phyloP scores from a whole-genome alignment of 2,113 vertebrate species.

The Cyprinodon brontotheroides region DNA sequence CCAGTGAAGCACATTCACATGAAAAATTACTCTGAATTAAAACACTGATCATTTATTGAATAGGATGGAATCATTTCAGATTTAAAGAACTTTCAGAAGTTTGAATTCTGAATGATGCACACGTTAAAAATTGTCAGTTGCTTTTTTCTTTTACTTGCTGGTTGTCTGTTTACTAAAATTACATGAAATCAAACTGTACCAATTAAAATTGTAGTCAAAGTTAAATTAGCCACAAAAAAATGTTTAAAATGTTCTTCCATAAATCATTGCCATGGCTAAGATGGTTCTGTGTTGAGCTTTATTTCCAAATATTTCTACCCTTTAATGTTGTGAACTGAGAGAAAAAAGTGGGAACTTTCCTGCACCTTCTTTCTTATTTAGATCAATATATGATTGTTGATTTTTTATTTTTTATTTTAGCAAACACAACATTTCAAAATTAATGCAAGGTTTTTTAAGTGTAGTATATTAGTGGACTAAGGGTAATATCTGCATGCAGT shows the following conservation, averaged over 20 bases:
- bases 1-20: too few species aligned
- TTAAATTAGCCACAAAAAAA: neutral
- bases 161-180: neutral
- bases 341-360: neutral
- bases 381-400: neutral
- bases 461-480: neutral
- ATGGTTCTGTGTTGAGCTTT: neutral
- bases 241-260: neutral
- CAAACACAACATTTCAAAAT: neutral
- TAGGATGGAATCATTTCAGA: too few species aligned
- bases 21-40: too few species aligned
- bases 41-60: too few species aligned
- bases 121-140: too few species aligned
- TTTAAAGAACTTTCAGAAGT: too few species aligned
- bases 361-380: too few species aligned
- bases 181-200: neutral
- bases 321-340: neutral
- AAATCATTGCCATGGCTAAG: neutral
- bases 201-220: neutral
- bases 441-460: neutral
- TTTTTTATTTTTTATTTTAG: neutral
- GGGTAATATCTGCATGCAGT: neutral
- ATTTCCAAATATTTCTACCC: neutral
- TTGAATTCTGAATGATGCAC: too few species aligned
- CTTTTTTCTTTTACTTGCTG: neutral